phyloP scores from a whole-genome alignment of 2,888 invertebrate species.

The Lasius fuliginosus region DNA sequence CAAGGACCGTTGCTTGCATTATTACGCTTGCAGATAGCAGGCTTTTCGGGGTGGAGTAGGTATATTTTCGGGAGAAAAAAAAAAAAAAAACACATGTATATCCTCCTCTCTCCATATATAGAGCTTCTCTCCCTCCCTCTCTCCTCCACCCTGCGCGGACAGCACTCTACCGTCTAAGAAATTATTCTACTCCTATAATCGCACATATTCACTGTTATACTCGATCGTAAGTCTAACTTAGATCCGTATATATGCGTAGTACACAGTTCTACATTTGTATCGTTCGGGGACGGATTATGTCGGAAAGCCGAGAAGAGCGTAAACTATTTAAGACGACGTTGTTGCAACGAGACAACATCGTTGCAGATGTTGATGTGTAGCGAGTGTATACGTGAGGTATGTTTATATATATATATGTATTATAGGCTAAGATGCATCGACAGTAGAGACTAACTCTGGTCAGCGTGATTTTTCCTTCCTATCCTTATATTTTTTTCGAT shows the following conservation, averaged over 20 bases:
- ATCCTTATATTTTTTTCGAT: neutral
- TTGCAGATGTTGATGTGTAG: conserved; percentile 6
- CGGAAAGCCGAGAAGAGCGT: conserved; percentile 77
- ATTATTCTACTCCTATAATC: conserved; percentile 74
- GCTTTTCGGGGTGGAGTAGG: conserved; percentile 50
- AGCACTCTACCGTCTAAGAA: conserved; percentile 71
- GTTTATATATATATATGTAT: conserved; percentile 33
- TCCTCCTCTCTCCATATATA: neutral
- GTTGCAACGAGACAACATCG: conserved; percentile 59
- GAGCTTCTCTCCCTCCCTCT: neutral
- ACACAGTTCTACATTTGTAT: conserved; percentile 77
- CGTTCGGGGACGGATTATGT: conserved; percentile 80
- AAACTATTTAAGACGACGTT: conserved; percentile 67
- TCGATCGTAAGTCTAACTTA: conserved; percentile 74
- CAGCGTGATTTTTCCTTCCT: neutral
- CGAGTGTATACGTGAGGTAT: conserved; percentile 64
- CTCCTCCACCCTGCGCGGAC: conserved; percentile 57
- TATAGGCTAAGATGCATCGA: conserved; percentile 41
- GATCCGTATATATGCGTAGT: conserved; percentile 72
- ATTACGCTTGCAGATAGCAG: conserved; percentile 48
- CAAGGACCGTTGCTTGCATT: conserved; percentile 64
- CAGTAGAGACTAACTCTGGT: conserved; percentile 8
- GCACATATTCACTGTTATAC: conserved; percentile 76
- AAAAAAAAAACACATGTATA: conserved; percentile 39
- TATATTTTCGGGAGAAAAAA: conserved; percentile 56